A percentile compares a stretch with the other conserved stretches of the same genome.
Evolutionary conservation across 2,888 invertebrate species (phyloP).

Genomic region (Ophioninae sp.): DNA sequence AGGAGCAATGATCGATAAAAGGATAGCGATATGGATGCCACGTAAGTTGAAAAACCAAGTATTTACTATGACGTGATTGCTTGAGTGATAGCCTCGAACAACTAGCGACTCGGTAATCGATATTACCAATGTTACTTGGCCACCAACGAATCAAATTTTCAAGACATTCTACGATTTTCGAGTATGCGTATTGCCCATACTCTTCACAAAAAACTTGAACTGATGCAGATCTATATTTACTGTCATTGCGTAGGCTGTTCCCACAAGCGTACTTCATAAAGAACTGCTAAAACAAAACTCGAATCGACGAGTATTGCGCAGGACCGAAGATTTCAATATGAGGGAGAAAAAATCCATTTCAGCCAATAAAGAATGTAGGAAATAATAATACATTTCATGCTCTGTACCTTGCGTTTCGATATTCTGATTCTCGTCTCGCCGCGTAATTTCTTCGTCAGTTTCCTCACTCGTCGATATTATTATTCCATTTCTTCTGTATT

Average conservation of each 20-base stretch:
- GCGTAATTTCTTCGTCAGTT: background rate
- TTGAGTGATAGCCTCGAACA: no score
- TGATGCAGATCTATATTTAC: background rate
- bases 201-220: background rate
- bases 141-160: no score
- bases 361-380: background rate
- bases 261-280: background rate
- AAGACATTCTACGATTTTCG: background rate
- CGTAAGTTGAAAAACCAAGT: no score
- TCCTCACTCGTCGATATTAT: background rate
- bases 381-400: conserved; percentile 12
- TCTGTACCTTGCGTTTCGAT: background rate
- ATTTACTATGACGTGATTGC: no score
- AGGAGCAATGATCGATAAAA: no score
- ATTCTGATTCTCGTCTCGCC: background rate
- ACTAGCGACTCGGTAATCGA: no score
- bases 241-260: background rate
- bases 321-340: conserved; percentile 4
- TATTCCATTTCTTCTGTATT: background rate
- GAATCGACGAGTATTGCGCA: background rate
- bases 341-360: background rate
- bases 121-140: no score
- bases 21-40: no score
- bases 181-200: background rate
- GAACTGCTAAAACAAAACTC: background rate